Evolutionary conservation across 2,888 invertebrate species (phyloP).

Genomic region (Spisula subtruncata): DNA sequence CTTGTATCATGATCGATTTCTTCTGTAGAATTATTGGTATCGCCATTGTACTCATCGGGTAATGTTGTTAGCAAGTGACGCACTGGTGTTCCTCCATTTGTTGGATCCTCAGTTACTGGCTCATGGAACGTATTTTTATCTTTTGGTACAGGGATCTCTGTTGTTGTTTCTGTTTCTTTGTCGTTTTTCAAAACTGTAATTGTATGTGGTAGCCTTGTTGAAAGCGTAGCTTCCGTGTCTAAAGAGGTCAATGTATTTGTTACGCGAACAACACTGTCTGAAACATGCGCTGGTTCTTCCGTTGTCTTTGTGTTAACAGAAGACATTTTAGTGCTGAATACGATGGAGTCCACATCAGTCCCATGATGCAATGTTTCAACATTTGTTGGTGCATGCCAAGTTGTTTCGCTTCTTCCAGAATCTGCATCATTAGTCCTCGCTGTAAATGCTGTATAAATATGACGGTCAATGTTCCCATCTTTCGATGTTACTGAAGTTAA

Average conservation of each 20-base stretch:
- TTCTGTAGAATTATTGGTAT: neutral
- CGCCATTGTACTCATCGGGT: neutral
- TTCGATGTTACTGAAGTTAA: neutral
- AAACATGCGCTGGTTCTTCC: neutral
- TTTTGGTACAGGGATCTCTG: no score
- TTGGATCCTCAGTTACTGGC: neutral
- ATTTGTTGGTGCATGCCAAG: neutral
- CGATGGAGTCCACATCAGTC: neutral
- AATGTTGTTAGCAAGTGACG: conserved; percentile 11
- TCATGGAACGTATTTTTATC: neutral
- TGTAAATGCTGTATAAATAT: neutral
- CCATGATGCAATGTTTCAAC: neutral
- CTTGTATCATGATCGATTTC: neutral
- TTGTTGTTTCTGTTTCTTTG: no score
- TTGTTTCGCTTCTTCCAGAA: neutral
- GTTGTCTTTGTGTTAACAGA: neutral
- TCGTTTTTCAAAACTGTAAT: no score
- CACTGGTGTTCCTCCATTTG: neutral
- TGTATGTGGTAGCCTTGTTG: no score
- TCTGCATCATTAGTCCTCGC: neutral
- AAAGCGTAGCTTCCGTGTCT: no score
- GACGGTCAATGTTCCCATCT: neutral
- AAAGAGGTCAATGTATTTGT: no score
- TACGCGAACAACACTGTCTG: no score
- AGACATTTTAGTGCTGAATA: neutral